Evolutionary conservation across 2,888 invertebrate species (phyloP), one percentile per base, ranked within the genome.

Genomic region (Celastrina argiolus): DNA sequence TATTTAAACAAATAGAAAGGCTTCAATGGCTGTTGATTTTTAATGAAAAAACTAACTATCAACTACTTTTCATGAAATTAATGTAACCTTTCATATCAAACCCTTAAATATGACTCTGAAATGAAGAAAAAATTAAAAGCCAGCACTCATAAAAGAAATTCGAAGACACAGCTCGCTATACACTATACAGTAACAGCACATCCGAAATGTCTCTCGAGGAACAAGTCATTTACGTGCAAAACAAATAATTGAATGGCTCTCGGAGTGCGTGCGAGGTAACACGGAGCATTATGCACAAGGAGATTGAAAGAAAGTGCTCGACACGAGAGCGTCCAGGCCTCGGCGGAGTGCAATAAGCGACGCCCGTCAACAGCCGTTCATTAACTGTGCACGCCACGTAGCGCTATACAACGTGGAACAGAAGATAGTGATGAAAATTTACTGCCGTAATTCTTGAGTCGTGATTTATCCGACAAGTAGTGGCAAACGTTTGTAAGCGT

Each of bases 251-350:
- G 85, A 83, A 87, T 82, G 79, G 80, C 82, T 83, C 85, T 84
- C 81, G 73, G 76, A 72, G 86, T 87, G 86, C 87, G 87, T 87
- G 83, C 81, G 76, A 81, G 81, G 82, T 78, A 83, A 82, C 85
- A 82, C 80, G 79, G 78, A 80, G 84, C 85, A 88, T 88, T 88
- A 88, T 89, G 86, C 88, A 87, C 85, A 84, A 85, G 85, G 81
- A 84, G 84, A 83, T 85, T 88, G 88, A 87, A 88, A 88, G 88
- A 88, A 88, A 85, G 85, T 84, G 77, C 87, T 87, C 82, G 81
- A 87, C 82, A 82, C 78, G 81, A 87, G 87, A 81, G 87, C 85
- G 88, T 86, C 88, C 88, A 77, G 85, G 85, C 75, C 84, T 78
- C 81, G 78, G 71, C 81, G 77, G 84, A 87, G 87, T 82, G 88